Evolutionary conservation across 2,113 vertebrate genomes (phyloP), one percentile per base, ranked within the genome.

Genomic region (Entomyzon cyanotis): DNA sequence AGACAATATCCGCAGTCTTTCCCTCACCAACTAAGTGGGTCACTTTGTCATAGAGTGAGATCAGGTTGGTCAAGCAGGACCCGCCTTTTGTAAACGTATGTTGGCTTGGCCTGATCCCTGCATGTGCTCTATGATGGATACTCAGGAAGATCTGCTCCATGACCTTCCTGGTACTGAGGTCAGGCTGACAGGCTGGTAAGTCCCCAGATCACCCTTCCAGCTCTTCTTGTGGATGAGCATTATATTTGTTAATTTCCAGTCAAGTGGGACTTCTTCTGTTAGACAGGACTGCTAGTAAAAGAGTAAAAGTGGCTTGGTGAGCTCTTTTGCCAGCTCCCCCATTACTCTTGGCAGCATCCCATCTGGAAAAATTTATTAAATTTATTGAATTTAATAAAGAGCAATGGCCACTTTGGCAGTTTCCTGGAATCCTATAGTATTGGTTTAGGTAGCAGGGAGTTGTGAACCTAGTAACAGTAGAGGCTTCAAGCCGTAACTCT

Each of bases 21-120:
- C 13, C 46, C 39, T 52, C 46, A 35, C 5, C 28, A n/a, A 2
- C 8, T 10, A 30, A 41, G 28, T 27, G 10, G 17, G 31, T 56
- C 21, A 15, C 13, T 46, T 53, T 46, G 39, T 39, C 23, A 9
- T 10, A 53, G 42, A 42, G 35, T 33, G 18, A 89, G 28, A 60
- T 39, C 33, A 39, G 1, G 1, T 16, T 46, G 28, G 24, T 46
- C 24, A 39, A 68, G 39, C 33, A 46, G 28, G 24, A 67, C 16
- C 24, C 30, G 9, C n/a, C 23, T 67, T 59, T 67, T 59, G 15
- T 52, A 59, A 81, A 39, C 0, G 0, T 3, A 3, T 7, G 4
- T 30, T 30, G 23, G 27, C 12, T 59, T 12, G 9, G 20, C 28
- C 46, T 60, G 39, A 21, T 59, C 24, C 16, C 13, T 75, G 37